These are phyloP conservation scores for Platysternon megacephalum DNA, from an alignment of 2,113 vertebrate species.

Conservation along the genomic window DNA sequence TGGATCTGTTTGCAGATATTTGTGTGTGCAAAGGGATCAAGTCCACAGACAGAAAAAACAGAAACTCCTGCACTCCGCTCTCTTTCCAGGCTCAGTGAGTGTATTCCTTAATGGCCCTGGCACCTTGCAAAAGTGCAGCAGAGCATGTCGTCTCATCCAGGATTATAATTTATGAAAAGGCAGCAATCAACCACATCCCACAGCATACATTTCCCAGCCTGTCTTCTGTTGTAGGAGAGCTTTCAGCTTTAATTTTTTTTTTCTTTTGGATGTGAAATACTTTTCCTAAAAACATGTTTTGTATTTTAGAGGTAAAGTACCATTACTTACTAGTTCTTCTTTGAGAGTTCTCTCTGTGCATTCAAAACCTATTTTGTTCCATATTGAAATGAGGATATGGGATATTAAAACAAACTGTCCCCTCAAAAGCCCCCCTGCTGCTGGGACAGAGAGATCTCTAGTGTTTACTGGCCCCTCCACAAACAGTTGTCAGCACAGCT, in stretches of 20 bases:
- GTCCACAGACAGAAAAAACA: not conserved
- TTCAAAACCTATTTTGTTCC: not conserved
- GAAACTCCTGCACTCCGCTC: not conserved
- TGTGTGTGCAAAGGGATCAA: accelerated
- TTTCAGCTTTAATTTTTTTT: not conserved
- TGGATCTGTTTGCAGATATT: not conserved
- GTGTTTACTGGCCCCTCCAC: not conserved
- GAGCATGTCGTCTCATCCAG: not conserved
- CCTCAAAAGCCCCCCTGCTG: not conserved
- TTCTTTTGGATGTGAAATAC: not conserved
- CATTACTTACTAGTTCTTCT: not conserved
- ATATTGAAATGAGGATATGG: not conserved
- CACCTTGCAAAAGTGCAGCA: not conserved
- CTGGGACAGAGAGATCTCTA: not conserved
- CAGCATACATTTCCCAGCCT: not conserved
- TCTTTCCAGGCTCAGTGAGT: not conserved
- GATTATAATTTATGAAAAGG: not conserved
- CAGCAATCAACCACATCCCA: not conserved
- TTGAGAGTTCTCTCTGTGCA: not conserved
- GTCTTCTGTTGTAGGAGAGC: not conserved
- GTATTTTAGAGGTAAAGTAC: not conserved
- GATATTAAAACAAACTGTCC: not conserved
- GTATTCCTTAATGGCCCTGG: not conserved
- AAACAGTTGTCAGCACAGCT: not conserved
- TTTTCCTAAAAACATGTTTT: not conserved